Evolutionary conservation across 2,888 invertebrate genomes (phyloP).

Genomic region (Netelia inedita): DNA sequence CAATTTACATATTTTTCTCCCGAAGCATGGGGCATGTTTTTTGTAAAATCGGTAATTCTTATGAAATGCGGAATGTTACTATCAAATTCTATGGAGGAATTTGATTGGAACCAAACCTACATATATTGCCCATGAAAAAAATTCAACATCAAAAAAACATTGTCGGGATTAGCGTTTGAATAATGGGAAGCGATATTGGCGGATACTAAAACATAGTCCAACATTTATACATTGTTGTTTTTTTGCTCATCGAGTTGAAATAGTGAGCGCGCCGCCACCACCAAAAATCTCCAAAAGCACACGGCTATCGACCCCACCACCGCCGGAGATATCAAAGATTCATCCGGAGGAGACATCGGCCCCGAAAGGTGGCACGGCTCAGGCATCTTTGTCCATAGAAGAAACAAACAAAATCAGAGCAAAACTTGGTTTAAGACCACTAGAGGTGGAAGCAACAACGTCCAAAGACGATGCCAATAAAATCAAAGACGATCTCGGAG

Average conservation of each 20-base stretch:
- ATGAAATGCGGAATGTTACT: no score
- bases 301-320: conserved; percentile 78
- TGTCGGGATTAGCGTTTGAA: no score
- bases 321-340: conserved; percentile 72
- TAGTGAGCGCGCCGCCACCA: conserved; percentile 83
- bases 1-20: no score
- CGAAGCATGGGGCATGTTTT: no score
- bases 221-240: no score
- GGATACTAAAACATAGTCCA: no score
- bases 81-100: no score
- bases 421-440: conserved; percentile 96
- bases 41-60: no score
- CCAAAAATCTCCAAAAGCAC: conserved; percentile 83
- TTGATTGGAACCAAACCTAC: no score
- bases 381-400: conserved; percentile 90
- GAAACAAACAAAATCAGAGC: conserved; percentile 96
- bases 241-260: conserved; percentile 72
- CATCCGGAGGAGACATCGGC: conserved; percentile 76
- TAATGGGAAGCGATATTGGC: no score
- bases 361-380: conserved; percentile 83
- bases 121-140: no score
- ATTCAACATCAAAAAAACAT: no score
- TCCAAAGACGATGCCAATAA: conserved; percentile 79
- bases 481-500: conserved; percentile 88
- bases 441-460: conserved; percentile 88